phyloP scores from a whole-genome alignment of 2,113 vertebrate species.

The Deroptyus accipitrinus region DNA sequence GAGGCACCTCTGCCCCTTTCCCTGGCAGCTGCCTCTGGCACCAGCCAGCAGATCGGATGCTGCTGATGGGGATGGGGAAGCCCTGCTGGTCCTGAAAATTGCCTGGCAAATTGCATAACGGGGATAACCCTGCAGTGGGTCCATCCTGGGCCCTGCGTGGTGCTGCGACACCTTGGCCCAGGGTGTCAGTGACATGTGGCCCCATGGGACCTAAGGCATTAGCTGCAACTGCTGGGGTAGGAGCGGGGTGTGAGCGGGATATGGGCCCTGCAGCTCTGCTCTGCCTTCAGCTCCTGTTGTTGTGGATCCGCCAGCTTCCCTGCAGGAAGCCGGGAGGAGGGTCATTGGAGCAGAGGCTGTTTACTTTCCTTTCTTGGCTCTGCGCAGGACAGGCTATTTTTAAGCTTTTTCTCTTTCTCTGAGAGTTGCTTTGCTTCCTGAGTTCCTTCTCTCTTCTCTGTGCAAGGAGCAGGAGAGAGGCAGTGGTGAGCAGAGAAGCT shows the following conservation, averaged over 20 bases:
- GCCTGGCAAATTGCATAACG: accelerated
- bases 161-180: neutral
- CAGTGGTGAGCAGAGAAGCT: neutral
- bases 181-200: neutral
- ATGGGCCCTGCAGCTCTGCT: neutral
- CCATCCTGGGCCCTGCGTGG: neutral
- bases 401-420: slow-evolving; percentile 25
- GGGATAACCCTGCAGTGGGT: neutral
- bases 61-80: neutral
- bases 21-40: neutral
- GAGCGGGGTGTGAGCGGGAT: accelerated
- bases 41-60: neutral
- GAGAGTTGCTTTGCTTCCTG: slow-evolving; percentile 29
- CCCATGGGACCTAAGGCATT: accelerated
- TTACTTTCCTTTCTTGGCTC: slow-evolving; percentile 45
- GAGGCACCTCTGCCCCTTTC: neutral
- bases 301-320: neutral
- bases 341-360: slow-evolving; percentile 3
- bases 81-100: neutral
- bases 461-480: neutral
- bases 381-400: slow-evolving; percentile 34
- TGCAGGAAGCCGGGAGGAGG: neutral
- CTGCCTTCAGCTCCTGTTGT: neutral
- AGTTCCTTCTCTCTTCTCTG: neutral
- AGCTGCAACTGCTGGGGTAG: accelerated